Percentiles rank a stretch among this genome's conserved stretches.
Evolutionary conservation across 2,797 vertebrate species (phyloP).

Genomic region (Sciurus carolinensis): DNA sequence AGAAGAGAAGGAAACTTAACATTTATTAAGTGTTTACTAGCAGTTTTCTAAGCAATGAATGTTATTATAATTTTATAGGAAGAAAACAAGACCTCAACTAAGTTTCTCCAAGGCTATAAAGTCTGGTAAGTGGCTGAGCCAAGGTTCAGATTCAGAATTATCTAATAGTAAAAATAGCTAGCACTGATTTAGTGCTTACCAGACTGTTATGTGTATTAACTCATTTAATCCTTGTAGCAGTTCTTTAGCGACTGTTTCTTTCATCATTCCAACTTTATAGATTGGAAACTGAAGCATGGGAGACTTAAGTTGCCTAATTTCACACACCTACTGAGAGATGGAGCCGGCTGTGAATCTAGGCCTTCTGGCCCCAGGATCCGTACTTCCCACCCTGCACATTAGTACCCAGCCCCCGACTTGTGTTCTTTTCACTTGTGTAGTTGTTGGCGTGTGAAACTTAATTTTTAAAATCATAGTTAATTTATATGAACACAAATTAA

Average conservation of each 20-base stretch:
- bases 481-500: background rate
- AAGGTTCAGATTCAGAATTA: background rate
- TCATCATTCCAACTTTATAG: background rate
- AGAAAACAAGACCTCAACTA: background rate
- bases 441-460: background rate
- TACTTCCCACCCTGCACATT: background rate
- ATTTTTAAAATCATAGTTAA: background rate
- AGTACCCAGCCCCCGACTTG: background rate
- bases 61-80: background rate
- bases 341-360: background rate
- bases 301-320: background rate
- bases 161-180: background rate
- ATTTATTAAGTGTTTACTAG: background rate
- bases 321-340: background rate
- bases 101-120: background rate
- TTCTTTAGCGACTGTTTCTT: background rate
- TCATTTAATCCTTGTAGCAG: background rate
- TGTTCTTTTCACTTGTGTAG: background rate
- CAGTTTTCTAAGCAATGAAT: background rate
- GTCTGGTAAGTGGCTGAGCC: background rate
- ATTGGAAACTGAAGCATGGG: background rate
- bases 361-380: background rate
- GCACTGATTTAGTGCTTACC: background rate
- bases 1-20: conserved; percentile 32
- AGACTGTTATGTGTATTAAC: background rate